Conservation (phyloP, 2,797 vertebrate genomes). For the Euthynnus affinis region DNA sequence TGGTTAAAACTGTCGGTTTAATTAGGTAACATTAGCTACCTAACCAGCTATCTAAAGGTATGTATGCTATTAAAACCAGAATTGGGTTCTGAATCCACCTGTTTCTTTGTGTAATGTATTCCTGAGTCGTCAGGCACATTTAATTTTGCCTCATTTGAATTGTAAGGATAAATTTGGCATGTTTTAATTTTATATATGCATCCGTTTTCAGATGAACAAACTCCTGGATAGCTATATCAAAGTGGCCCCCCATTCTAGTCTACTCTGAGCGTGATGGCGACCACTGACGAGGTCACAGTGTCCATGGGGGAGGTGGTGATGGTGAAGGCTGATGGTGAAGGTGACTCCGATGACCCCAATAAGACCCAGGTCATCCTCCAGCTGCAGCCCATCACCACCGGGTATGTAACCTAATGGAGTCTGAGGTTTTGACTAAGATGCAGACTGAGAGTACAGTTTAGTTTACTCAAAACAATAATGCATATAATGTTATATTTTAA, state of each 20-base stretch:
- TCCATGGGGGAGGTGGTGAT: slow-evolving; percentile 94
- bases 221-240: slow-evolving; percentile 31
- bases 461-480: background rate
- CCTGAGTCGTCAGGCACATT: background rate
- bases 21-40: background rate
- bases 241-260: slow-evolving; percentile 38
- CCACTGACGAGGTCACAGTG: slow-evolving; percentile 92
- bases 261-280: slow-evolving; percentile 86
- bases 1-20: background rate
- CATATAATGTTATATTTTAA: background rate
- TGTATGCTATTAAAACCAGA: too few relatives aligned
- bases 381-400: slow-evolving; percentile 92
- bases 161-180: background rate
- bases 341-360: slow-evolving; percentile 88
- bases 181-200: background rate
- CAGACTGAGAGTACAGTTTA: background rate
- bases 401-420: slow-evolving; percentile 83
- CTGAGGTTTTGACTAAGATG: background rate
- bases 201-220: slow-evolving; percentile 61
- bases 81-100: background rate
- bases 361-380: slow-evolving; percentile 97
- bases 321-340: slow-evolving; percentile 89
- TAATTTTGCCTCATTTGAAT: background rate
- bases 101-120: background rate
- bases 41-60: background rate